Conservation (phyloP, 2,797 vertebrate genomes). For the Picus viridis region DNA sequence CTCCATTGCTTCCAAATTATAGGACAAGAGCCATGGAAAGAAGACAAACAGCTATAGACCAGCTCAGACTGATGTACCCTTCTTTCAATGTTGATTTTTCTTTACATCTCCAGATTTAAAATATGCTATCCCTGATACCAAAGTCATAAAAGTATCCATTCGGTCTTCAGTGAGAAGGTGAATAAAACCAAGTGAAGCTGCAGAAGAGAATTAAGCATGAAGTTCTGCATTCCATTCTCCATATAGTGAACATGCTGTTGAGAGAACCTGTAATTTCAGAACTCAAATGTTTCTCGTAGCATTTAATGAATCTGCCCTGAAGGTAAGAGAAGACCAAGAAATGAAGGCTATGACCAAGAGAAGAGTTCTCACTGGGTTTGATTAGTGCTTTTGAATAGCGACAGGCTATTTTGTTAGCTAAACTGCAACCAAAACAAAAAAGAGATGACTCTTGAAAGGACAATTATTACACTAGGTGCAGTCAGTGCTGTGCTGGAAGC, state of each 20-base stretch:
- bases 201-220: background rate
- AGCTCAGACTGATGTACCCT: background rate
- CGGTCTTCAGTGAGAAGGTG: background rate
- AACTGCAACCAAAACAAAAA: background rate
- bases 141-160: background rate
- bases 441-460: background rate
- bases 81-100: background rate
- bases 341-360: background rate
- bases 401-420: background rate
- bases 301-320: background rate
- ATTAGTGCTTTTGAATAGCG: background rate
- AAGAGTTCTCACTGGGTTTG: background rate
- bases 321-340: background rate
- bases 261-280: background rate
- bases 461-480: background rate
- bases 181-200: background rate
- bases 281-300: background rate
- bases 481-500: background rate
- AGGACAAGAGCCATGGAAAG: background rate
- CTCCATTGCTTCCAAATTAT: conserved; percentile 16
- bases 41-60: background rate
- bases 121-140: background rate
- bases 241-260: background rate
- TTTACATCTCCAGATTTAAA: background rate
- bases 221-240: background rate